Conservation (phyloP, 2,888 invertebrate species). For the Apotomis capreana region DNA sequence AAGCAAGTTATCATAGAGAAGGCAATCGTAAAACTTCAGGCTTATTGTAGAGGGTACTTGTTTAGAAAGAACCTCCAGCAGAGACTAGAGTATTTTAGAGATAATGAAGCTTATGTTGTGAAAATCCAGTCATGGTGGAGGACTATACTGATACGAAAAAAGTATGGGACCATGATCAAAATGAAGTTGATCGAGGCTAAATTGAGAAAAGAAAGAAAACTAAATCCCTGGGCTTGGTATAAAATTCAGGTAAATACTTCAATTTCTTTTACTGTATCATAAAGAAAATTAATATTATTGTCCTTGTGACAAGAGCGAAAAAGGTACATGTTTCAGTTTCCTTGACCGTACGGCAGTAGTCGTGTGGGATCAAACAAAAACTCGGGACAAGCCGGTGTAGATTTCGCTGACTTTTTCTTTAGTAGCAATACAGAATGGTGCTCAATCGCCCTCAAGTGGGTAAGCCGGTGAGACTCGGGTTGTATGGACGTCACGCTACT, state of each 20-base stretch:
- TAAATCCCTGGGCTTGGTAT: constrained; percentile 78
- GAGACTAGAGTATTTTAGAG: constrained; percentile 68
- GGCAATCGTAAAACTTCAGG: constrained; percentile 83
- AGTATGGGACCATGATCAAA: constrained; percentile 73
- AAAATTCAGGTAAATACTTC: constrained; percentile 71
- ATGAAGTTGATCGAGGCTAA: constrained; percentile 72
- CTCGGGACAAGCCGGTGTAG: no score
- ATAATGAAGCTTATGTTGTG: constrained; percentile 71
- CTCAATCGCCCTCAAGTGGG: no score
- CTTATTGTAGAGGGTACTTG: constrained; percentile 84
- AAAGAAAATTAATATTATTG: no score
- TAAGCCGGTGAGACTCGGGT: no score
- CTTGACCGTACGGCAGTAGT: no score
- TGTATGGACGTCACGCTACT: no score
- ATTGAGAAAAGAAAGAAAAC: constrained; percentile 65
- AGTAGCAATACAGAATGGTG: no score
- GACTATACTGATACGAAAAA: constrained; percentile 71
- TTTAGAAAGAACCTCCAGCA: constrained; percentile 75
- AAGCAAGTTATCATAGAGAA: constrained; percentile 71
- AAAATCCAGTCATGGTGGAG: constrained; percentile 87
- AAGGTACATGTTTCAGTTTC: no score
- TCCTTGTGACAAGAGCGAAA: no score
- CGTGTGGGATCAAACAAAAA: no score
- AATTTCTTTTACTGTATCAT: no score
- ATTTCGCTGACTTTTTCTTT: no score